Base-by-base conservation (phyloP, 30 jellyfish, hydroid and myxozoan genomes). In the Cassiopea xamachana region DNA sequence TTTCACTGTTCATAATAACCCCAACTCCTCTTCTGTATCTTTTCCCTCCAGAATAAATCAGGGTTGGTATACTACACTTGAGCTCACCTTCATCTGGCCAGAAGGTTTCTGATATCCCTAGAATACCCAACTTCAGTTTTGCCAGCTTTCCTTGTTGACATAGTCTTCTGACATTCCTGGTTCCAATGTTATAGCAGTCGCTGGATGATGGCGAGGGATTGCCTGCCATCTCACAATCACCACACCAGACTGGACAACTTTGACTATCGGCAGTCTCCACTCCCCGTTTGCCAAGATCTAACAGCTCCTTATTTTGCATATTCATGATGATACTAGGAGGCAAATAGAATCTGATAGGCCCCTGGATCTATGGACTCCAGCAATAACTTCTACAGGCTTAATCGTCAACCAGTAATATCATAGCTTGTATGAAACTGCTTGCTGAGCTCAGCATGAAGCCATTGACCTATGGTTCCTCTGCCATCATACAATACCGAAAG, bases 181-280 rank as follows among this genome's bases (percentile, higher is more conserved):
- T 78, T 48, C 49, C 47, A 19, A 78, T 78, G 47, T 78, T 78
- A 19, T 58, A 78, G 39, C 87, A 78, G 87, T 78, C 73, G 55
- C 75, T 78, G 87, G 87, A 78, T 78, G 87, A 78, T 78, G 75
- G 87, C 48, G 87, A 74, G 59, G 17, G 87, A 19, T 78, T 78
- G n/a, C 75, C 87, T 78, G 87, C 87, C 59, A 72, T 49, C 73
- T 46, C 87, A 78, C 87, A 46, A 39, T 46, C 75, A 74, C 73
- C 48, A 74, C 87, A 78, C 87, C 75, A 45, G 87, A 46, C 78
- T 78, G 64, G 0, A 55, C 64, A 55, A 10, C 0, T 55, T 55
- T 55, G 64, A 55, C 7, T 55, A 3, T 10, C 12, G 12, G 64
- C 64, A 55, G 64, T 55, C 64, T 55, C 64, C 64, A 55, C 64